These are phyloP conservation scores for Theocolax elegans DNA, from an alignment of 1,140 invertebrate genomes.

Conservation along the genomic window DNA sequence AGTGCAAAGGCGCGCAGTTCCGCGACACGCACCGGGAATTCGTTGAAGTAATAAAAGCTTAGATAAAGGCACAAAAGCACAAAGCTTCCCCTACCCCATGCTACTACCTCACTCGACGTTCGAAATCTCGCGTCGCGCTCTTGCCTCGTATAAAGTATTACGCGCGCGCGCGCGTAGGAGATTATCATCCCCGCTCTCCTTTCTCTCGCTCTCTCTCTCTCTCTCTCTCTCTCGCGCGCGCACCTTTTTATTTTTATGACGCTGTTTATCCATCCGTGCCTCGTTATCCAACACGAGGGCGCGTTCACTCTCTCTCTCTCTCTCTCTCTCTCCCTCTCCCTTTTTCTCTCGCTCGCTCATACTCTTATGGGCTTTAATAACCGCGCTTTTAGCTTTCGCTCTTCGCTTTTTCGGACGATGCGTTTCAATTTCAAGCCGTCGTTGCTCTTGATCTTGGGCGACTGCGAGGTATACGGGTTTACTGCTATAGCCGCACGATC, in stretches of 20 bases:
- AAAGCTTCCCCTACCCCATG: no score
- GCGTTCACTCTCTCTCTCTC: no score
- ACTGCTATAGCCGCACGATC: no score
- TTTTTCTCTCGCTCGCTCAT: no score
- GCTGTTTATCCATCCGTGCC: constrained; percentile 38
- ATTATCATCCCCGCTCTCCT: no score
- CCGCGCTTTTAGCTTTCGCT: neutral
- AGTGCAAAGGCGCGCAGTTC: neutral
- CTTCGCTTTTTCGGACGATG: constrained; percentile 4
- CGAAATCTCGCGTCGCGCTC: constrained; percentile 7
- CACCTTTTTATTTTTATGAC: constrained; percentile 38
- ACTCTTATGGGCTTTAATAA: constrained; percentile 16
- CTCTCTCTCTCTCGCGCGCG: no score
- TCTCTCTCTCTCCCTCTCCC: no score
- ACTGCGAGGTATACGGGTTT: no score
- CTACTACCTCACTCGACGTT: no score
- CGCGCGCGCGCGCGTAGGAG: neutral
- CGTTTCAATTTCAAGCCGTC: constrained; percentile 43
- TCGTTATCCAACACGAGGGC: constrained; percentile 13
- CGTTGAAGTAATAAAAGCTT: constrained; percentile 44
- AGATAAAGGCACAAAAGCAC: constrained; percentile 31
- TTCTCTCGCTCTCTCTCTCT: no score
- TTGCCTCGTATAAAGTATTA: constrained; percentile 34
- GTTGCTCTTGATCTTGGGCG: no score
- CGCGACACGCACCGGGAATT: constrained; percentile 31